Evolutionary conservation across 2,797 vertebrate species (phyloP), one percentile per base, ranked within the genome.

Genomic region (Sardinella longiceps): DNA sequence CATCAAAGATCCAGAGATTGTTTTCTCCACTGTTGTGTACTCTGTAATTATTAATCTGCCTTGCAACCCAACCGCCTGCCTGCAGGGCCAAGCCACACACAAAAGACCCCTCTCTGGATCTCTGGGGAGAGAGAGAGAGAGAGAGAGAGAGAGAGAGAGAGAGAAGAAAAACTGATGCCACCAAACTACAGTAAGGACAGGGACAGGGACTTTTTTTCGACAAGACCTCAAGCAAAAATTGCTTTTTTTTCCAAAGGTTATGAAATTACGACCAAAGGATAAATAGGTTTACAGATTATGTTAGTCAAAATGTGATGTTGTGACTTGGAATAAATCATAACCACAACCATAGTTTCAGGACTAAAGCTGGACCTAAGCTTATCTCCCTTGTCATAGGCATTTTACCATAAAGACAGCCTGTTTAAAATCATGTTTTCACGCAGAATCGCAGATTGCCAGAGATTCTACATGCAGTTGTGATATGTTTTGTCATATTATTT

Each of bases 11-110:
- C 89, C 90, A 92, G 89, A 94, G 93, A 94, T 92, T 95, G 93
- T 94, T 94, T 94, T 93, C 90, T 93, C 92, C 91, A 80, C 94
- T 93, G 92, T 92, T 94, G 93, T 95, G 93, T 95, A 93, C 93
- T 94, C 94, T 95, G 94, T 95, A 94, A 95, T 95, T 95, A 95
- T 95, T 95, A 95, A 95, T 95, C 93, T 94, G 91, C 91, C 93
- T 94, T 89, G 89, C 92, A 93, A 94, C 91, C 90, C 87, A 88
- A 92, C 93, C 92, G 93, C 93, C 94, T 94, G 92, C 91, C 94
- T 94, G 92, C 91, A 89, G 92, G 94, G 93, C 92, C 92, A 90
- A 93, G 92, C 89, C 92, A 93, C 93, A 94, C 92, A 95, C 93
- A 95, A 94, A 94, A 94, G 93, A 87, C 90, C 92, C 88, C 90